Evolutionary conservation across 2,797 vertebrate genomes (phyloP), one percentile per base, ranked within the genome.

Genomic region (Danio tinwini): DNA sequence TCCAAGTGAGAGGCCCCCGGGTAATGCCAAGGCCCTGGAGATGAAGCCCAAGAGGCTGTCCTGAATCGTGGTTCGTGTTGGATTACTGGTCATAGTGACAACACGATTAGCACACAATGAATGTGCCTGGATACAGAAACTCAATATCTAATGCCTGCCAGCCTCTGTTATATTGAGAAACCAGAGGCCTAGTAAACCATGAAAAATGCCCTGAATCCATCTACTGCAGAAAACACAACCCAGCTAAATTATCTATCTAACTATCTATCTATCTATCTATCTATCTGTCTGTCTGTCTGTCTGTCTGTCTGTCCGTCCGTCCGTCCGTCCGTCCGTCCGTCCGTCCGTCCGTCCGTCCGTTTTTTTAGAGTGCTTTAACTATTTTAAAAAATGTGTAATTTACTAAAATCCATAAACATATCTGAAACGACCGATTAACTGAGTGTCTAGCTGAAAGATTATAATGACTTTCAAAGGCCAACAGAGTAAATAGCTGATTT

Each of bases 51-150:
- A 72, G 56, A 83, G 50, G 68, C 56, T 69, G 68, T 55, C 62
- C 62, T 81, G 68, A 75, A 76, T 75, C 77, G 77, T 39, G 83
- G 71, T 68, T 40, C 47, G 79, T 83, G 50, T 85, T 73, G 64
- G 64, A 61, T 86, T 86, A 73, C 85, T 65, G 58, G 64, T 49
- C 74, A 53, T 56, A 21, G 62, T 73, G 67, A 85, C 84, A 83
- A 72, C 71, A 76, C 56, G 62, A 73, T 85, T 81, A 83, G n/a
- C 67, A 80, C 76, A 73, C 76, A 79, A 73, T 73, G 82, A 76
- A 59, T 72, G 62, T 62, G 58, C 71, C 58, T 73, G 82, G 79
- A 61, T 29, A 70, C 45, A 67, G 64, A 53, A 85, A 74, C 75
- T 58, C 37, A 56, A 59, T 40, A 63, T 49, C 58, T 70, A 61